These are phyloP conservation scores for Globia sparganii DNA, from an alignment of 2,888 invertebrate species.

Conservation along the genomic window DNA sequence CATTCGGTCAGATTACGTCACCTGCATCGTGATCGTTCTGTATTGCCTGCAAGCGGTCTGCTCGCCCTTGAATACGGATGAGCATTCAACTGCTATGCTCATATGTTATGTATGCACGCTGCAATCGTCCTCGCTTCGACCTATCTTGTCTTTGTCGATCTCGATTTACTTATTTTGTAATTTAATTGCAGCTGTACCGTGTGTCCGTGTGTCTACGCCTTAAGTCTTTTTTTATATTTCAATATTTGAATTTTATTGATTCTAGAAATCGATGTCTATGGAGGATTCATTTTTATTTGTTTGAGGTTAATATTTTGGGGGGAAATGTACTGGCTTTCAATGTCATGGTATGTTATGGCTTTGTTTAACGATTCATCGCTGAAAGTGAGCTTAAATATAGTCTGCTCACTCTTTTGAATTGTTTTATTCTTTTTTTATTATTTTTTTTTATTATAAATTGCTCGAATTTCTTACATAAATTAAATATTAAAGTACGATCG, in stretches of 20 bases:
- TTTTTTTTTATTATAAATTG: background rate
- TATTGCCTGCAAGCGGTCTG: constrained; percentile 76
- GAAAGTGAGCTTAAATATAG: background rate
- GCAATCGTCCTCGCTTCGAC: constrained; percentile 73
- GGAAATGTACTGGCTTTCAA: background rate
- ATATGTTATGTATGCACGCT: constrained; percentile 82
- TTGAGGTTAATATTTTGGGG: background rate
- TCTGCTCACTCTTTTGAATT: background rate
- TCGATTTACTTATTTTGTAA: constrained; percentile 67
- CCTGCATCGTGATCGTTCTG: constrained; percentile 71
- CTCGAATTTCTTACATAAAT: background rate
- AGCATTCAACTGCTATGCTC: constrained; percentile 68
- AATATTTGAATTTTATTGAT: constrained; percentile 24
- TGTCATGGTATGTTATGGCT: background rate
- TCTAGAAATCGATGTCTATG: constrained; percentile 10
- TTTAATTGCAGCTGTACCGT: constrained; percentile 59
- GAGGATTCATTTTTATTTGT: background rate
- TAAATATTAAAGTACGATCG: background rate
- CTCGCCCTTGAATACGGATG: constrained; percentile 87
- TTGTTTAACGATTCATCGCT: background rate
- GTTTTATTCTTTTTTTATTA: background rate
- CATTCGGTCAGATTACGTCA: constrained; percentile 65
- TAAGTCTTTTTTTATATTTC: constrained; percentile 22
- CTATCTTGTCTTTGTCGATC: constrained; percentile 63
- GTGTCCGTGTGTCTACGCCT: constrained; percentile 28